phyloP scores from a whole-genome alignment of 2,888 invertebrate species.

The Aphodius granarius region DNA sequence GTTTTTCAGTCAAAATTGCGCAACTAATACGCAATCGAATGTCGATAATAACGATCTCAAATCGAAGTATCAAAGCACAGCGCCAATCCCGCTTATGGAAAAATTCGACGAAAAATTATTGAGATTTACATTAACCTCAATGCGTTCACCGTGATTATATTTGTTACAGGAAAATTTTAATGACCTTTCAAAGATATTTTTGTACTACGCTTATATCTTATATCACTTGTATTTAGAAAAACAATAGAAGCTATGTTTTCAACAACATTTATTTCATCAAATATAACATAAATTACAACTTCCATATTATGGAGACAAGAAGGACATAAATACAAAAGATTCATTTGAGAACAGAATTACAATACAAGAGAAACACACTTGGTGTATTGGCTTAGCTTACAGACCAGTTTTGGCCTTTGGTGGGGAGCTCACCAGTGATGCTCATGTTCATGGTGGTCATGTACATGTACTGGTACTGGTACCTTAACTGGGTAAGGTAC shows the following conservation, averaged over 20 bases:
- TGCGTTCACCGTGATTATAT: background rate
- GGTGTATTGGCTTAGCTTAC: conserved; percentile 15
- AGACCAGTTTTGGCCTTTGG: background rate
- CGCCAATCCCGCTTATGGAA: background rate
- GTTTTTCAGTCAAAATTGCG: background rate
- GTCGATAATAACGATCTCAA: background rate
- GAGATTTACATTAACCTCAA: background rate
- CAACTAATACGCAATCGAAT: background rate
- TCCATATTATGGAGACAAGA: background rate
- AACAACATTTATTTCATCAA: conserved; percentile 17
- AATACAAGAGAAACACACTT: conserved; percentile 22
- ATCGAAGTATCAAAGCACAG: background rate
- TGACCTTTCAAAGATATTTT: no score
- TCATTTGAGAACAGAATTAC: conserved; percentile 10
- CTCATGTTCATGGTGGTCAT: conserved; percentile 31
- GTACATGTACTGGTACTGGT: conserved; percentile 61
- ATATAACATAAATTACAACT: conserved; percentile 11
- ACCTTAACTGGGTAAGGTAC: conserved; percentile 54
- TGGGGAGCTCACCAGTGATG: conserved; percentile 20
- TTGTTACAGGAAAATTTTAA: background rate
- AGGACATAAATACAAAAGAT: conserved; percentile 26
- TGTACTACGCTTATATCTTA: no score
- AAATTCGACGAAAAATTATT: background rate
- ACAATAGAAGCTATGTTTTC: conserved; percentile 4
- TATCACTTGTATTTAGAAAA: no score